A percentile compares a stretch with the other conserved stretches of the same genome.
These are phyloP conservation scores for Tragelaphus oryx DNA, from an alignment of 2,797 vertebrate genomes.

Conservation along the genomic window DNA sequence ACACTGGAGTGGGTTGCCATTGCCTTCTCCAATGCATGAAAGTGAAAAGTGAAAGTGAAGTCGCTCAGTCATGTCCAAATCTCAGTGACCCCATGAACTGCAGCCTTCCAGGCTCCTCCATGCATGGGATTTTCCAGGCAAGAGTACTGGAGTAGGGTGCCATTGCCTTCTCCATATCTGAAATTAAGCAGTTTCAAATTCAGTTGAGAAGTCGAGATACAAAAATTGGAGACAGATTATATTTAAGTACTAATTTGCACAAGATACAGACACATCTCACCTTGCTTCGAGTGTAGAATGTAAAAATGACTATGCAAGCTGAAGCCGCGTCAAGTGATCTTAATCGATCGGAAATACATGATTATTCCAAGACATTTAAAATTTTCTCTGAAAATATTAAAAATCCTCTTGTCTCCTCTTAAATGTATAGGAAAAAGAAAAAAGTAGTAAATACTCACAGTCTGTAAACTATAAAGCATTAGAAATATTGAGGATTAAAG, in stretches of 20 bases:
- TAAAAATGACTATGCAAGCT: not conserved
- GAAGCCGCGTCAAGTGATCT: not conserved
- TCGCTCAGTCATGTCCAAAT: too few relatives aligned
- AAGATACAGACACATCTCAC: not conserved
- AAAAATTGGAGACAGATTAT: not conserved
- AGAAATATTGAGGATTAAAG: not conserved
- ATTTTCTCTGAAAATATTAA: not conserved
- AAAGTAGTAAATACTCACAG: not conserved
- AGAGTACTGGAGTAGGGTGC: too few relatives aligned
- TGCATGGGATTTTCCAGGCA: too few relatives aligned
- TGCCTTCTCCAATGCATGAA: too few relatives aligned
- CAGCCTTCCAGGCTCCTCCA: too few relatives aligned
- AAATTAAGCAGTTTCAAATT: not conserved
- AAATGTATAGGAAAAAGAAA: not conserved
- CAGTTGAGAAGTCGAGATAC: not conserved
- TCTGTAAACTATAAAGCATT: not conserved
- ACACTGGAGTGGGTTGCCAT: too few relatives aligned
- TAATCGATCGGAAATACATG: not conserved
- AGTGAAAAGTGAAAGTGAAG: too few relatives aligned
- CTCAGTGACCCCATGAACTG: too few relatives aligned
- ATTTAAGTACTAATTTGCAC: not conserved
- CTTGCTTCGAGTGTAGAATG: not conserved
- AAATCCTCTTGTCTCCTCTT: not conserved
- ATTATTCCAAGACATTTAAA: not conserved
- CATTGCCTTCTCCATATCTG: not conserved